Percentiles rank a stretch among this genome's conserved stretches.
phyloP scores from a whole-genome alignment of 37 sponge, comb jelly and placozoan genomes.

The Hexactinellida sp. region DNA sequence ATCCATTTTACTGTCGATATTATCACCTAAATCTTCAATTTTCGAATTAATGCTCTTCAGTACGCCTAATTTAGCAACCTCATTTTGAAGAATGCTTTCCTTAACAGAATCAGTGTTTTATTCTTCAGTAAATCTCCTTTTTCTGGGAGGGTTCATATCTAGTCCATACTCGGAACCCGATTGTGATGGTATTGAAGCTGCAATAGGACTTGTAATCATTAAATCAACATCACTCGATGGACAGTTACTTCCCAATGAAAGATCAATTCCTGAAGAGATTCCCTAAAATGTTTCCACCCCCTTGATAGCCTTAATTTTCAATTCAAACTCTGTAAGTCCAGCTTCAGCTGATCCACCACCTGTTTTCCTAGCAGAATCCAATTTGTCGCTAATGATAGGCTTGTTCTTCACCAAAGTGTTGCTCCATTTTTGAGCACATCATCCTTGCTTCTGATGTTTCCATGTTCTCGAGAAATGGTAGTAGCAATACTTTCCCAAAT shows the following conservation, averaged over 20 bases:
- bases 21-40: neutral
- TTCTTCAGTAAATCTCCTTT: neutral
- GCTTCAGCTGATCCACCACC: too few species aligned
- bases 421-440: too few species aligned
- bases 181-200: neutral
- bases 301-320: neutral
- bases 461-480: neutral
- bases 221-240: neutral
- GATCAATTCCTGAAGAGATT: neutral
- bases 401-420: neutral
- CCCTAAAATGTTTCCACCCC: neutral
- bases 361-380: neutral
- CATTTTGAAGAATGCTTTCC: neutral
- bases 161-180: constrained; percentile 12
- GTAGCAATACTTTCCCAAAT: neutral
- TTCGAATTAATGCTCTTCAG: neutral
- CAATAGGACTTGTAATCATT: neutral
- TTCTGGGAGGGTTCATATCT: neutral
- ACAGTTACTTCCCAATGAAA: neutral
- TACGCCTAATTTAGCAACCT: neutral
- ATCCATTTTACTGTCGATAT: constrained; percentile 15
- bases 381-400: neutral
- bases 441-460: neutral
- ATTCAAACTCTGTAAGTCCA: neutral
- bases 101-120: neutral